Percentiles rank a stretch among this genome's conserved stretches.
phyloP scores from a whole-genome alignment of 2,888 invertebrate genomes.

The Micropterix aruncella region DNA sequence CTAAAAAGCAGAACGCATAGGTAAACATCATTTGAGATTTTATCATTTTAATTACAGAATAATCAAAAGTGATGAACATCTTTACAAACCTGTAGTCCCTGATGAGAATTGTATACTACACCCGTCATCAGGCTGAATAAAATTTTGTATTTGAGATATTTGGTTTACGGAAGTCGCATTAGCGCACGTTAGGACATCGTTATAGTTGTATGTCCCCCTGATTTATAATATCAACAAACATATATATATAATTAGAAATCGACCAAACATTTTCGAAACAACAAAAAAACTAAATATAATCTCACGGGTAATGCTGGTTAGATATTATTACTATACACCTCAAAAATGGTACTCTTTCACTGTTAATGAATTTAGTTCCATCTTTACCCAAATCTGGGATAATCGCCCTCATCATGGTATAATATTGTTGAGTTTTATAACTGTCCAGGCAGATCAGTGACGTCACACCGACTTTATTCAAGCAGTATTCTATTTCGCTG shows the following conservation, averaged over 20 bases:
- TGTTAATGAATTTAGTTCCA: conserved; percentile 29
- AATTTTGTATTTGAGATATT: conserved; percentile 31
- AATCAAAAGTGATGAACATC: not conserved
- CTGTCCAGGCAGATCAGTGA: conserved; percentile 48
- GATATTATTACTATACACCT: conserved; percentile 42
- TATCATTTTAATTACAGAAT: no score
- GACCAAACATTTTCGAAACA: not conserved
- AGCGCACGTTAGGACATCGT: conserved; percentile 23
- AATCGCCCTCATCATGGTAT: conserved; percentile 41
- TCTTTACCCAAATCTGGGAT: conserved; percentile 39
- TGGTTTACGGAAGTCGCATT: conserved; percentile 14
- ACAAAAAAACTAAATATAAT: not conserved
- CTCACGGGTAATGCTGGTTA: conserved; percentile 30
- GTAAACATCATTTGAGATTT: no score
- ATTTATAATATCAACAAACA: conserved; percentile 6
- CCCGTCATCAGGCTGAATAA: conserved; percentile 49
- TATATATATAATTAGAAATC: not conserved
- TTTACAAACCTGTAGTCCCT: conserved; percentile 73
- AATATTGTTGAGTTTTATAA: conserved; percentile 52
- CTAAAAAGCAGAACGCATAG: no score
- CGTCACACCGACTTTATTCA: conserved; percentile 55
- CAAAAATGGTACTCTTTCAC: conserved; percentile 30
- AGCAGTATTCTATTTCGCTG: conserved; percentile 53
- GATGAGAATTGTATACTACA: conserved; percentile 77
- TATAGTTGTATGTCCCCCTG: conserved; percentile 27